Conservation (phyloP, 2,888 invertebrate species). For the Priocnemis perturbator region DNA sequence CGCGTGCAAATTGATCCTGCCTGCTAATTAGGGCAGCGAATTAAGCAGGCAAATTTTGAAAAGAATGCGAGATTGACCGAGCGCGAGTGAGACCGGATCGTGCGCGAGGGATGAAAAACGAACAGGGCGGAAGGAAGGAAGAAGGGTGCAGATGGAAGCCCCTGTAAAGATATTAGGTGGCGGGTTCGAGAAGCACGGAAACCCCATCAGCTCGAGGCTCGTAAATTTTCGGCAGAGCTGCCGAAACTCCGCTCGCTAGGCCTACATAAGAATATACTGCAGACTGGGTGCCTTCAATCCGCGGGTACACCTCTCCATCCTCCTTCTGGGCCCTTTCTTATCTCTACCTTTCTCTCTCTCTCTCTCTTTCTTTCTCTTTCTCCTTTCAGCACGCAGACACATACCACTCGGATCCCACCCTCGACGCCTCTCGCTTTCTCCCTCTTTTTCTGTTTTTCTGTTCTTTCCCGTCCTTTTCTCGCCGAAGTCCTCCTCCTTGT, state of each 20-base stretch:
- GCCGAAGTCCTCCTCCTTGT: too few species aligned
- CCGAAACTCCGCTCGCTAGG: constrained; percentile 66
- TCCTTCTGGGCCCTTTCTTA: constrained; percentile 19
- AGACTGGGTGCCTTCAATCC: constrained; percentile 64
- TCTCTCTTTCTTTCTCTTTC: constrained; percentile 17
- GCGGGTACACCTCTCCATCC: constrained; percentile 40
- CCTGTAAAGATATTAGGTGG: constrained; percentile 71
- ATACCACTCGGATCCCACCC: too few species aligned
- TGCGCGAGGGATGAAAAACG: not conserved
- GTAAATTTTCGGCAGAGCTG: constrained; percentile 68
- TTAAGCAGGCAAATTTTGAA: not conserved
- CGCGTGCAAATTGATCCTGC: too few species aligned
- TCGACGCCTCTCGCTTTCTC: not conserved
- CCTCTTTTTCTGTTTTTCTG: not conserved
- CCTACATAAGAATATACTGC: constrained; percentile 71
- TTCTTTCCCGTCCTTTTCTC: too few species aligned
- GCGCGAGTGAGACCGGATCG: not conserved
- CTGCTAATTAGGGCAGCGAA: not conserved
- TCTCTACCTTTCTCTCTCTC: constrained; percentile 18
- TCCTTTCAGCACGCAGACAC: constrained; percentile 7
- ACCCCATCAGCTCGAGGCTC: constrained; percentile 71
- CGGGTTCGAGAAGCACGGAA: constrained; percentile 67
- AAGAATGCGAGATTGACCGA: not conserved
- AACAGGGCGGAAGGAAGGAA: not conserved
- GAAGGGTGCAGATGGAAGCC: constrained; percentile 56